Percentiles rank a stretch among this genome's conserved stretches.
Evolutionary conservation across 2,113 vertebrate species (phyloP).

Genomic region (Salvelinus alpinus): DNA sequence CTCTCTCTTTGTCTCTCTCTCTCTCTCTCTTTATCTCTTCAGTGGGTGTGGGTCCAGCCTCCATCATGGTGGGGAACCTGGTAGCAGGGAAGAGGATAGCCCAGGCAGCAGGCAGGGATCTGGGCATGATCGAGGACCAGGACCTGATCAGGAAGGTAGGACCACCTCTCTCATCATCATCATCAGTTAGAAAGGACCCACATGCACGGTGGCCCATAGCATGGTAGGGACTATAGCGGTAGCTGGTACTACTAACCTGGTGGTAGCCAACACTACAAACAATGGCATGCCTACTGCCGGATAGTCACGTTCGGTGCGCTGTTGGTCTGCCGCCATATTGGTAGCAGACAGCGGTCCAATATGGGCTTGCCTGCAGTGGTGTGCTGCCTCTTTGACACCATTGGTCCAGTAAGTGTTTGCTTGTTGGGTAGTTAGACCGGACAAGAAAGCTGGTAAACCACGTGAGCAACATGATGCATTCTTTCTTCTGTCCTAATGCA

Average conservation of each 20-base stretch:
- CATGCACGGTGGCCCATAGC: too few species aligned
- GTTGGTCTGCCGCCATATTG: too few species aligned
- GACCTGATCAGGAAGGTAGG: slow-evolving; percentile 93
- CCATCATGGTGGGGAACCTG: slow-evolving; percentile 97
- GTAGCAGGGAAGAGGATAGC: slow-evolving; percentile 97
- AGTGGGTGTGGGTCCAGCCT: slow-evolving; percentile 94
- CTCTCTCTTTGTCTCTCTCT: neutral
- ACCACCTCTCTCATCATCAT: neutral
- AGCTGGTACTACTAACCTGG: too few species aligned
- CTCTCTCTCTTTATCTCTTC: slow-evolving; percentile 6
- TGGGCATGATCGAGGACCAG: slow-evolving; percentile 94
- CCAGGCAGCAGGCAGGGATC: slow-evolving; percentile 93
- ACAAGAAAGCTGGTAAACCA: slow-evolving; percentile 10
- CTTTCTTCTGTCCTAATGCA: slow-evolving; percentile 66
- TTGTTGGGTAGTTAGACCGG: neutral
- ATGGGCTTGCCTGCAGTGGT: too few species aligned
- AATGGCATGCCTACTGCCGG: too few species aligned
- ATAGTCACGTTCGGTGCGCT: too few species aligned
- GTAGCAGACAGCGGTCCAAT: too few species aligned
- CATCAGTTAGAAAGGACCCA: neutral
- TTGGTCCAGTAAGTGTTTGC: neutral
- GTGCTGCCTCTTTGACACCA: neutral
- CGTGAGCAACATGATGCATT: slow-evolving; percentile 48
- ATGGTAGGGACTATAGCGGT: too few species aligned
- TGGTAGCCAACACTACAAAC: too few species aligned